Evolutionary conservation across 2,888 invertebrate genomes (phyloP), one percentile per base, ranked within the genome.

Genomic region (Phragmatobia fuliginosa): DNA sequence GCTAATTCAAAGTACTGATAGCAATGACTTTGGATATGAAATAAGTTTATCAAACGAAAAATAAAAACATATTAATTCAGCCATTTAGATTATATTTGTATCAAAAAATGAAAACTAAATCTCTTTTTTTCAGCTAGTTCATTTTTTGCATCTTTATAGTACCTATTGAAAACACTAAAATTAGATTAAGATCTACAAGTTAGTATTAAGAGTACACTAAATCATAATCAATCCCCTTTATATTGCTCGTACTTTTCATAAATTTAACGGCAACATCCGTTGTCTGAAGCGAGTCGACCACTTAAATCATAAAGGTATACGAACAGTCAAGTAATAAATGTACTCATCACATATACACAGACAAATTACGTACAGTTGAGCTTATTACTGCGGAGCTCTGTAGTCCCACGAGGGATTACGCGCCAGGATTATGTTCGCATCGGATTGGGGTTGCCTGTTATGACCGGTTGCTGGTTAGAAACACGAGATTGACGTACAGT

Each of bases 391-490:
- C 63, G 41, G 70, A 70, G 60, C 68, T 70, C 45, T 31, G 60
- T 58, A 77, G 68, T 77, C 80, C 68, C 70, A 18, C 62, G 45
- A 14, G 71, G 65, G 67, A 69, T 69, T 69, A 65, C 60, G 60
- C 28, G 31, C 49, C 31, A 65, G 64, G 64, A 69, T 69, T 69
- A 69, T 64, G 60, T 64, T 65, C 31, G 36, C 36, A 59, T 52
- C 65, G 61, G 56, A 33, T 66, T 66, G 61, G 61, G 65, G 56
- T 56, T n/a, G 60, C 36, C 36, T 60, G 59, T 33, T 61, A 61
- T 61, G 36, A 61, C 60, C 60, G n/a, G 60, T 61, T 61, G 60
- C 33, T 33, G 60, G 33, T 33, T 60, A 33, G n/a, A 33, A 61
- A 61, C 36, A 36, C 16, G 36, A 36, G 11, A 61, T 36, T n/a